Evolutionary conservation across 2,888 invertebrate species (phyloP).

Genomic region (Ormyrus nitidulus): DNA sequence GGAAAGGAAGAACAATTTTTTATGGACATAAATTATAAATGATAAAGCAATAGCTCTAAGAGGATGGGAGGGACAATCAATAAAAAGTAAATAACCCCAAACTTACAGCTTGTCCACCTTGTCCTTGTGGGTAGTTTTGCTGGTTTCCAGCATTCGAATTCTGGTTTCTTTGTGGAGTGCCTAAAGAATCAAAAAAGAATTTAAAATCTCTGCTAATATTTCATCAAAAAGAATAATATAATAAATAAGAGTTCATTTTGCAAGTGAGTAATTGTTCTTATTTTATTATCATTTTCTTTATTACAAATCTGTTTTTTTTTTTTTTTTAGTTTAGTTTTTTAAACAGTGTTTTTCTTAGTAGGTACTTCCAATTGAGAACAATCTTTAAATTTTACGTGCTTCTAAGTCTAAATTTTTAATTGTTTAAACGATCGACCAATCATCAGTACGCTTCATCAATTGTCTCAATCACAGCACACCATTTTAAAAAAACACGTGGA

Average conservation of each 20-base stretch:
- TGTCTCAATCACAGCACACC: too few relatives aligned
- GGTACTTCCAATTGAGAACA: too few relatives aligned
- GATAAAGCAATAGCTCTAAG: slow-evolving; percentile 28
- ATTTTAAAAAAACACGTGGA: too few relatives aligned
- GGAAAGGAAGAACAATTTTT: neutral
- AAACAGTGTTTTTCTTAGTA: neutral
- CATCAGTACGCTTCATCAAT: too few relatives aligned
- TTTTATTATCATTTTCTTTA: neutral
- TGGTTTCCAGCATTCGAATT: slow-evolving; percentile 1
- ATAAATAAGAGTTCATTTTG: slow-evolving; percentile 22
- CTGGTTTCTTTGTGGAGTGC: slow-evolving; percentile 45
- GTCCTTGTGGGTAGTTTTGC: slow-evolving; percentile 16
- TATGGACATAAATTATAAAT: slow-evolving; percentile 8
- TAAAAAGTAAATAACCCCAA: neutral
- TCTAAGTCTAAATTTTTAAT: too few relatives aligned
- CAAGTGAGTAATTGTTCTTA: neutral
- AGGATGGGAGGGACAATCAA: neutral
- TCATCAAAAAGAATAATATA: neutral
- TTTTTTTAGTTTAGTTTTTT: neutral
- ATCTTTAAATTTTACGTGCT: too few relatives aligned
- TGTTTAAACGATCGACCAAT: too few relatives aligned
- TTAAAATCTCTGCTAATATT: neutral
- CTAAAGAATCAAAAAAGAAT: slow-evolving; percentile 5
- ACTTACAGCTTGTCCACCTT: slow-evolving; percentile 28
- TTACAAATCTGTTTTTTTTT: neutral